phyloP scores from a whole-genome alignment of 1,140 invertebrate species.

The Lamellibrachia luymesi region DNA sequence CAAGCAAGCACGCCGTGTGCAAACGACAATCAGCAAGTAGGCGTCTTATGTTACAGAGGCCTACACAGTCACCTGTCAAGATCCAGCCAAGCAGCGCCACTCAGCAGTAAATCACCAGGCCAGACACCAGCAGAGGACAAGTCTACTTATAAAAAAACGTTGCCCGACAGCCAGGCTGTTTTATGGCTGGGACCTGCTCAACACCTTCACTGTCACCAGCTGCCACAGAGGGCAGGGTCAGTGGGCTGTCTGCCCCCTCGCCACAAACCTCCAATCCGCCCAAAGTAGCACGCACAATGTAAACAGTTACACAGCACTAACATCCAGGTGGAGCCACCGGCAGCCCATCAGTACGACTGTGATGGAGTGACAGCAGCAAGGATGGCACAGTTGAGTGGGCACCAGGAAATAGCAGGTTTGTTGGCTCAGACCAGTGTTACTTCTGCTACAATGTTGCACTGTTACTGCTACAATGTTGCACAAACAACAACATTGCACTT shows the following conservation, averaged over 20 bases:
- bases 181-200: background rate
- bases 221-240: background rate
- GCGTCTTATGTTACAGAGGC: background rate
- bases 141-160: background rate
- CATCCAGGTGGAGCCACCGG: background rate
- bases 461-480: too few relatives aligned
- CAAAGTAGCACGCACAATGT: background rate
- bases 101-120: background rate
- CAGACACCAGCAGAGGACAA: background rate
- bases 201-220: background rate
- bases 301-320: background rate
- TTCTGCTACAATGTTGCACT: background rate
- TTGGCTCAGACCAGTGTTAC: background rate
- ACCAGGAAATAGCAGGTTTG: background rate
- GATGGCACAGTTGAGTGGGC: background rate
- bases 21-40: constrained; percentile 4
- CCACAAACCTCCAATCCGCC: background rate
- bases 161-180: background rate
- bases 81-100: background rate
- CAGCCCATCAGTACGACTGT: background rate
- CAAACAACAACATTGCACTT: too few relatives aligned
- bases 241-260: background rate
- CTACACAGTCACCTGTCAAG: background rate
- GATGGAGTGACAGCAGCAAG: background rate
- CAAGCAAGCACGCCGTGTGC: background rate